phyloP scores from a whole-genome alignment of 2,797 vertebrate species.

The Echiichthys vipera region DNA sequence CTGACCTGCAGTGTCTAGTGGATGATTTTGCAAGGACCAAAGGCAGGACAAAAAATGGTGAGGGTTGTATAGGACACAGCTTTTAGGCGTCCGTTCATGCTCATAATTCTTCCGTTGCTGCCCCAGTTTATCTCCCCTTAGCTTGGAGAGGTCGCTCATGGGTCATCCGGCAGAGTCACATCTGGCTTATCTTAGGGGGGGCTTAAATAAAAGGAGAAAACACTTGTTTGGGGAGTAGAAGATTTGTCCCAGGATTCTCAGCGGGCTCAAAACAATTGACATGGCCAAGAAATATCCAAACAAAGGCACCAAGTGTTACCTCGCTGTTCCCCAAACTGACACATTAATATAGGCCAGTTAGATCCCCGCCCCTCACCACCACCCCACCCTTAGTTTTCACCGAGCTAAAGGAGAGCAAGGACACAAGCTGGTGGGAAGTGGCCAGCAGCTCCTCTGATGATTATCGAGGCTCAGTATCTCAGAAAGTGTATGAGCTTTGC shows the following conservation, averaged over 20 bases:
- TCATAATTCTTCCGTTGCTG: conserved; percentile 31
- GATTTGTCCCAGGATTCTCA: conserved; percentile 56
- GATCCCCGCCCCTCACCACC: not conserved
- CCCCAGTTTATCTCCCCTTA: conserved; percentile 32
- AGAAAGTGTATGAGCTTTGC: conserved; percentile 59
- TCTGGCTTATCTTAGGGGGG: conserved; percentile 52
- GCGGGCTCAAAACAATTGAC: conserved; percentile 61
- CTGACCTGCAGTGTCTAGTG: not conserved
- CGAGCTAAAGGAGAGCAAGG: conserved; percentile 16
- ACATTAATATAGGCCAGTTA: conserved; percentile 51
- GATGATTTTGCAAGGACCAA: not conserved
- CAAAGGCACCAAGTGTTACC: conserved; percentile 33
- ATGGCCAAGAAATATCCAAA: conserved; percentile 60
- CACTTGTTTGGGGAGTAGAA: conserved; percentile 67
- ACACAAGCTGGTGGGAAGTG: conserved; percentile 39
- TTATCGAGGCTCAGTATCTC: conserved; percentile 59
- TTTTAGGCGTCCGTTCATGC: conserved; percentile 7
- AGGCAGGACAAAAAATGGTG: not conserved
- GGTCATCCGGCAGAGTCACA: conserved; percentile 40
- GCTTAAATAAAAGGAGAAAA: conserved; percentile 61
- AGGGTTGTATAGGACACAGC: not conserved
- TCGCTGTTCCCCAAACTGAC: conserved; percentile 40
- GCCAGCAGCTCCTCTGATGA: conserved; percentile 52
- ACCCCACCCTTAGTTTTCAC: conserved; percentile 36
- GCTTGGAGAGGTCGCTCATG: conserved; percentile 31